A percentile compares a stretch with the other conserved stretches of the same genome.
Evolutionary conservation across 1,140 invertebrate species (phyloP).

Genomic region (Formica selysi): DNA sequence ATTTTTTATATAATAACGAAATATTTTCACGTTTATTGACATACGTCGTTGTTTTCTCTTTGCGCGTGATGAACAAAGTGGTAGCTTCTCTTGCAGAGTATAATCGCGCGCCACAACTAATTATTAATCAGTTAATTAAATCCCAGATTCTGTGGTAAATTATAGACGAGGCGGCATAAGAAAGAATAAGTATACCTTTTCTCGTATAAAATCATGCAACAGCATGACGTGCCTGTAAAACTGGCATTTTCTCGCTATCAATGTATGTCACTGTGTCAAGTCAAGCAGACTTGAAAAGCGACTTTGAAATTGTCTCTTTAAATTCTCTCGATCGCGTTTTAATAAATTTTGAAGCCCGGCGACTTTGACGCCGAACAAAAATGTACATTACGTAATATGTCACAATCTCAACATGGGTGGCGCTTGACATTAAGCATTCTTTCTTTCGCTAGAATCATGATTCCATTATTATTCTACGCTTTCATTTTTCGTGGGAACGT

Average conservation of each 20-base stretch:
- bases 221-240: conserved; percentile 26
- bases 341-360: not conserved
- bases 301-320: not conserved
- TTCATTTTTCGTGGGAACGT: conserved; percentile 52
- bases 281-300: not conserved
- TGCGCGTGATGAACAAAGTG: not conserved
- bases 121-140: conserved; percentile 14
- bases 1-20: not conserved
- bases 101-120: conserved; percentile 11
- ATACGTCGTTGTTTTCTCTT: not conserved
- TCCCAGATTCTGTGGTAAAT: conserved; percentile 18
- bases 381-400: conserved; percentile 46
- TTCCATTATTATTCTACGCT: conserved; percentile 25
- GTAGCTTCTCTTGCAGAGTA: not conserved
- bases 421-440: conserved; percentile 37
- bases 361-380: not conserved
- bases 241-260: conserved; percentile 27
- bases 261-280: conserved; percentile 26
- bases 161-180: not conserved
- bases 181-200: not conserved
- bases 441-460: conserved; percentile 4
- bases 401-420: conserved; percentile 2
- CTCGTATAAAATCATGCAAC: not conserved
- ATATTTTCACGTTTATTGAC: conserved; percentile 14
- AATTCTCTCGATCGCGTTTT: not conserved